Conservation (phyloP, 2,888 invertebrate species). For the Pheosia tremula region DNA sequence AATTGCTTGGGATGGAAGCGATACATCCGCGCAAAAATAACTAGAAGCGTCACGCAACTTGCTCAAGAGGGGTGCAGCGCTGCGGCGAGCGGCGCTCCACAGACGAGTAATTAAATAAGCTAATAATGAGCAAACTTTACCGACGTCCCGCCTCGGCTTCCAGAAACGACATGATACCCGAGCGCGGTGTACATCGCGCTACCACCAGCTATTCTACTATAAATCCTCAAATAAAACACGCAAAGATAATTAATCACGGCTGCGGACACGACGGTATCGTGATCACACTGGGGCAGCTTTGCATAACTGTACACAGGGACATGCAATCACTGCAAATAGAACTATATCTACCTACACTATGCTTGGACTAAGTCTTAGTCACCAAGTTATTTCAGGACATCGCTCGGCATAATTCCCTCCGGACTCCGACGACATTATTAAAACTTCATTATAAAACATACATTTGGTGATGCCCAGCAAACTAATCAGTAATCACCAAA, state of each 20-base stretch:
- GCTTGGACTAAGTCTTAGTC: background rate
- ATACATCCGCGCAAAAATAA: background rate
- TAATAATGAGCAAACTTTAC: slow-evolving; percentile 9
- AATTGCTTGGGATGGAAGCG: no score
- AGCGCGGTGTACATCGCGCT: background rate
- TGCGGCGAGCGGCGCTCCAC: background rate
- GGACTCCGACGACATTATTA: no score
- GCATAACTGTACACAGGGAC: background rate
- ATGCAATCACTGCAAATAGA: slow-evolving; percentile 4
- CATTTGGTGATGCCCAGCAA: no score
- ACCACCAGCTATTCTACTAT: background rate
- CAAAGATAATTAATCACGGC: slow-evolving; percentile 15
- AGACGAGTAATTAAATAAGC: slow-evolving; percentile 10
- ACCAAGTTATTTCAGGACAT: background rate
- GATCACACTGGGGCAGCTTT: background rate
- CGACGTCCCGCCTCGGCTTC: background rate
- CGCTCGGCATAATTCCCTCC: background rate
- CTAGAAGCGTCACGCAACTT: slow-evolving; percentile 1
- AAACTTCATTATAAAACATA: no score
- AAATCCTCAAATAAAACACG: slow-evolving; percentile 12
- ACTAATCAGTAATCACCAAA: no score
- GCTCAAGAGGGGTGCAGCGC: background rate
- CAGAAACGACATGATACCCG: background rate
- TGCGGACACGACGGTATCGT: slow-evolving; percentile 1
- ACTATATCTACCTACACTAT: background rate